Percentiles rank a stretch among this genome's conserved stretches.
These are phyloP conservation scores for Enoplosus armatus DNA, from an alignment of 2,797 vertebrate species.

Conservation along the genomic window DNA sequence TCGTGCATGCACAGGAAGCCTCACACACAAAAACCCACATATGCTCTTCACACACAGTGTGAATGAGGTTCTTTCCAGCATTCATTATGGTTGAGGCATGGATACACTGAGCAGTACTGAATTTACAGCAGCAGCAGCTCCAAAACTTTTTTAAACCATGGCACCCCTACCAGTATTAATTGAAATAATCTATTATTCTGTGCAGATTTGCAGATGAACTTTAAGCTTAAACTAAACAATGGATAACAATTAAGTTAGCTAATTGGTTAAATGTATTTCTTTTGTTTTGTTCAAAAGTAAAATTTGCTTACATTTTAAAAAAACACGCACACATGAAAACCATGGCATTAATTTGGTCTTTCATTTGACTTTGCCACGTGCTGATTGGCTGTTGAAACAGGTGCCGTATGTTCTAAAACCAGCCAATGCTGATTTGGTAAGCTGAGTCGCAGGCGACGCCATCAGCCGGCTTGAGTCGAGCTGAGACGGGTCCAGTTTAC, in stretches of 20 bases:
- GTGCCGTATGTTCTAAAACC: too few relatives aligned
- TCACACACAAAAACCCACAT: slow-evolving; percentile 2
- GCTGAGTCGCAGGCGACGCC: too few relatives aligned
- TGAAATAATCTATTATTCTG: background rate
- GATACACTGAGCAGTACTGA: background rate
- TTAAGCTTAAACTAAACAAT: background rate
- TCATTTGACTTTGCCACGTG: too few relatives aligned
- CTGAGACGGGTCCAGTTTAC: too few relatives aligned
- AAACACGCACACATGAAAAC: background rate
- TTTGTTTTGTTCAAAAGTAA: background rate
- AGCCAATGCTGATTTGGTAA: too few relatives aligned
- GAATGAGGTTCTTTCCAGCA: background rate
- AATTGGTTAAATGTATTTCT: background rate
- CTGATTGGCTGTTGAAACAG: too few relatives aligned
- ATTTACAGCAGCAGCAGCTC: background rate
- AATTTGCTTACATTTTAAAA: background rate
- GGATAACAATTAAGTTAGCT: background rate
- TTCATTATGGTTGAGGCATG: background rate
- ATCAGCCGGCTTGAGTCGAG: too few relatives aligned
- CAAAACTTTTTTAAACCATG: background rate
- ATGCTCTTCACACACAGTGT: slow-evolving; percentile 11
- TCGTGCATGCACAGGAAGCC: background rate
- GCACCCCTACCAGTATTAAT: background rate
- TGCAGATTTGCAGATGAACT: background rate
- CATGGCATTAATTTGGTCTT: background rate